Conservation (phyloP, 2,888 invertebrate species). For the Barypeithes pellucidus region DNA sequence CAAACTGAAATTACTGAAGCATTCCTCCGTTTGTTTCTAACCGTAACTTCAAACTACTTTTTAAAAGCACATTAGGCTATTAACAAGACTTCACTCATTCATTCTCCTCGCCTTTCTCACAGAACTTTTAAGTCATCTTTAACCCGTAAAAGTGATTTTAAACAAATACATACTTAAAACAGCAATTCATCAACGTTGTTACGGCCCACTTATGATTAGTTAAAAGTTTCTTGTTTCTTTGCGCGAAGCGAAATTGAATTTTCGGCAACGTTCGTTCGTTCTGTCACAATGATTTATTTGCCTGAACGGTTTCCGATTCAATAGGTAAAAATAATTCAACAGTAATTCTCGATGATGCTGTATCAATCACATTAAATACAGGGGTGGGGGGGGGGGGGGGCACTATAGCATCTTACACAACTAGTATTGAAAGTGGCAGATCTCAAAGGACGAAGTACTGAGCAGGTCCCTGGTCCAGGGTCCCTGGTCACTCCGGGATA, state of each 20-base stretch:
- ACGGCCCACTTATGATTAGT: constrained; percentile 51
- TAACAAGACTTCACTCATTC: constrained; percentile 42
- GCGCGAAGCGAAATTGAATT: constrained; percentile 51
- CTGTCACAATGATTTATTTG: constrained; percentile 52
- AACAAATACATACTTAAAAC: constrained; percentile 52
- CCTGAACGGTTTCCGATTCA: constrained; percentile 37
- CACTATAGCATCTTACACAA: too few species aligned
- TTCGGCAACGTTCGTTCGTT: constrained; percentile 50
- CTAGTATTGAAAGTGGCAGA: too few species aligned
- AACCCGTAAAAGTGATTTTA: constrained; percentile 53
- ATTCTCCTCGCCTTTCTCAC: constrained; percentile 44
- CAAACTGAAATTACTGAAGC: constrained; percentile 21
- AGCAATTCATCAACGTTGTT: constrained; percentile 53
- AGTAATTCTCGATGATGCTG: constrained; percentile 1
- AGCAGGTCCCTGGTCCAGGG: too few species aligned
- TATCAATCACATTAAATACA: constrained; percentile 9
- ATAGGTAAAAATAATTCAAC: constrained; percentile 13
- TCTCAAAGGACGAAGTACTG: too few species aligned
- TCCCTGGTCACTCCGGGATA: too few species aligned
- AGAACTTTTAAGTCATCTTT: constrained; percentile 45
- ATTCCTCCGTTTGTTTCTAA: constrained; percentile 35
- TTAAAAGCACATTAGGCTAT: constrained; percentile 52
- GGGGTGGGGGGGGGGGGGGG: too few species aligned
- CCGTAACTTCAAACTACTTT: constrained; percentile 35
- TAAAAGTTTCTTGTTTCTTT: constrained; percentile 50